These are phyloP conservation scores for Antechinus flavipes DNA, from an alignment of 2,113 vertebrate species.

Conservation along the genomic window DNA sequence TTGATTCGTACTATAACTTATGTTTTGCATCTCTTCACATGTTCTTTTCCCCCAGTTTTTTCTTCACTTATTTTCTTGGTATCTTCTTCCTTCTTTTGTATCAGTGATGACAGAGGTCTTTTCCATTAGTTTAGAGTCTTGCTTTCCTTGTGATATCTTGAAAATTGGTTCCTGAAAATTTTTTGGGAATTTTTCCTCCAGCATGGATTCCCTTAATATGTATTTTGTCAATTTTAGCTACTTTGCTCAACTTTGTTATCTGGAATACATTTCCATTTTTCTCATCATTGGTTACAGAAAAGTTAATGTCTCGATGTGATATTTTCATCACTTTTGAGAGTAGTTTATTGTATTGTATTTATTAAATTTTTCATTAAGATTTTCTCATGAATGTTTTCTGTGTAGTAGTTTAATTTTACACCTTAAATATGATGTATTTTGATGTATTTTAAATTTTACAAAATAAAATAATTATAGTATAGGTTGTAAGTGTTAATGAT, in stretches of 20 bases:
- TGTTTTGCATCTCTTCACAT: not conserved
- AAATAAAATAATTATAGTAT: not conserved
- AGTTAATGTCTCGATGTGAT: not conserved
- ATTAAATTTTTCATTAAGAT: not conserved
- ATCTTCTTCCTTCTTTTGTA: not conserved
- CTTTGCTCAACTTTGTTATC: not conserved
- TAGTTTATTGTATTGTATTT: not conserved
- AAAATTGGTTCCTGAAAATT: not conserved
- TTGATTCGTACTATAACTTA: not conserved
- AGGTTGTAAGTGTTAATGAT: not conserved
- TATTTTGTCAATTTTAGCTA: not conserved
- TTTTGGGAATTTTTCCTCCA: not conserved
- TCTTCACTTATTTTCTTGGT: not conserved
- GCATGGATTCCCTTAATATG: not conserved
- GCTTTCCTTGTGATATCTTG: not conserved
- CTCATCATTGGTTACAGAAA: not conserved
- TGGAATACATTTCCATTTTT: not conserved
- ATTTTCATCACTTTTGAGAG: not conserved
- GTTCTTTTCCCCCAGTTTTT: not conserved
- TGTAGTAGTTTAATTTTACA: not conserved
- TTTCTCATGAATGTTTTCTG: not conserved
- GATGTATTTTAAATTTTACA: not conserved
- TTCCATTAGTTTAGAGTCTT: not conserved
- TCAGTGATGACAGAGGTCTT: not conserved
- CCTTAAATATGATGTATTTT: not conserved